Conservation (phyloP, 1,140 invertebrate genomes). For the Ptiloglossa arizonensis region DNA sequence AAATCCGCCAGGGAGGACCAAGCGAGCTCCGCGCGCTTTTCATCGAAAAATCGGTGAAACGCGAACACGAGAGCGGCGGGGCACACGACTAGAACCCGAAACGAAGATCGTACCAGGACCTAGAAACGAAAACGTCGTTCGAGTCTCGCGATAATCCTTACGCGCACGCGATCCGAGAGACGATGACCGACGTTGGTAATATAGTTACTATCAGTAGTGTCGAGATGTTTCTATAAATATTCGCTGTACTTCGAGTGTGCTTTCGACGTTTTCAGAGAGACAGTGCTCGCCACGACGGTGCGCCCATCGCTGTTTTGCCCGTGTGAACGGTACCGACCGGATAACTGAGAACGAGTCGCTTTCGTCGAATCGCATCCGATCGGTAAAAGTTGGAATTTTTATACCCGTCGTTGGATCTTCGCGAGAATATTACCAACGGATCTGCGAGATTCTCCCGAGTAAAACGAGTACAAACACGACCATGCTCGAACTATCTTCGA, state of each 20-base stretch:
- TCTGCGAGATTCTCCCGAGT: no score
- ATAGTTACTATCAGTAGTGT: constrained; percentile 51
- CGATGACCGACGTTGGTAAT: constrained; percentile 51
- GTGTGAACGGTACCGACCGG: background rate
- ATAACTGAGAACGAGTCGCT: no score
- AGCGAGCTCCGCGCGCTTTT: constrained; percentile 23
- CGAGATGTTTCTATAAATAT: constrained; percentile 57
- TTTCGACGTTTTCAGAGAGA: constrained; percentile 57
- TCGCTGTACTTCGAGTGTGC: constrained; percentile 61
- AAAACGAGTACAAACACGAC: no score
- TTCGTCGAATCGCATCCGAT: no score
- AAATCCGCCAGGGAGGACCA: constrained; percentile 44
- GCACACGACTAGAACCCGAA: background rate
- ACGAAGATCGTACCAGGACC: background rate
- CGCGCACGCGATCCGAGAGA: background rate
- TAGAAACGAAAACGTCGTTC: background rate
- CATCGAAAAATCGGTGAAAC: background rate
- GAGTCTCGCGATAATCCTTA: background rate
- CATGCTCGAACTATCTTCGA: no score
- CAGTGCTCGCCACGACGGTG: background rate
- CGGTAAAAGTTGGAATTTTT: no score
- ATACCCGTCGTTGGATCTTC: no score
- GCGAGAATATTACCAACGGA: no score
- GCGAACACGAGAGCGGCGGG: background rate
- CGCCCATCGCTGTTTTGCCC: background rate